Percentiles rank a stretch among this genome's conserved stretches.
These are phyloP conservation scores for Seladonia tumulorum DNA, from an alignment of 2,888 invertebrate genomes.

Conservation along the genomic window DNA sequence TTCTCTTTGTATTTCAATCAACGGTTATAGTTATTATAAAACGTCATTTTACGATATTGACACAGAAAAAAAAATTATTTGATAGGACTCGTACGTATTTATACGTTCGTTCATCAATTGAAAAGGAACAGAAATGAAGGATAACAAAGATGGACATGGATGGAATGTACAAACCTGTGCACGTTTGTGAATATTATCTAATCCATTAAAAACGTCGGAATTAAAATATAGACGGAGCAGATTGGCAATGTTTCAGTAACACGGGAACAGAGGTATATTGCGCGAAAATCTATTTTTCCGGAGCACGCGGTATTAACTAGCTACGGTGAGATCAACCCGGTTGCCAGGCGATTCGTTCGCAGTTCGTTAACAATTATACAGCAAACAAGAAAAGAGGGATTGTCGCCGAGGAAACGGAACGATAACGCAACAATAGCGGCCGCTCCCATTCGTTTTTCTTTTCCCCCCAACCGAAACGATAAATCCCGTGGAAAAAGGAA, in stretches of 20 bases:
- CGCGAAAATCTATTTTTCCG: neutral
- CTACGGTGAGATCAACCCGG: neutral
- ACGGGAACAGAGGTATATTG: neutral
- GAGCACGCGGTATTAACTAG: neutral
- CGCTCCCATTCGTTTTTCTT: neutral
- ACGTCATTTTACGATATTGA: too few relatives aligned
- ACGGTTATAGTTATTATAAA: too few relatives aligned
- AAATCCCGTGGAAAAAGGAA: slow-evolving; percentile 42
- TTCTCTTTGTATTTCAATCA: too few relatives aligned
- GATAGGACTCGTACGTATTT: too few relatives aligned
- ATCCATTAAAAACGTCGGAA: neutral
- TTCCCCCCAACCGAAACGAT: slow-evolving; percentile 11
- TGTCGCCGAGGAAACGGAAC: neutral
- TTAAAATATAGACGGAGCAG: neutral
- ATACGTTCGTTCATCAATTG: too few relatives aligned
- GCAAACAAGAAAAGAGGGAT: neutral
- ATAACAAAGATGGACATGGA: neutral
- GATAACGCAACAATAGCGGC: slow-evolving; percentile 1
- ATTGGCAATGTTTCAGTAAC: neutral
- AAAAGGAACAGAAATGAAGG: too few relatives aligned
- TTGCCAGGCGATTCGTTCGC: neutral
- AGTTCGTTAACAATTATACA: slow-evolving; percentile 3
- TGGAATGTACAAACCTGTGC: neutral
- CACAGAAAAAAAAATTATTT: too few relatives aligned
- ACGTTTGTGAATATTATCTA: neutral